Base-by-base conservation (phyloP, 2,113 vertebrate species). In the Hystrix cristata region DNA sequence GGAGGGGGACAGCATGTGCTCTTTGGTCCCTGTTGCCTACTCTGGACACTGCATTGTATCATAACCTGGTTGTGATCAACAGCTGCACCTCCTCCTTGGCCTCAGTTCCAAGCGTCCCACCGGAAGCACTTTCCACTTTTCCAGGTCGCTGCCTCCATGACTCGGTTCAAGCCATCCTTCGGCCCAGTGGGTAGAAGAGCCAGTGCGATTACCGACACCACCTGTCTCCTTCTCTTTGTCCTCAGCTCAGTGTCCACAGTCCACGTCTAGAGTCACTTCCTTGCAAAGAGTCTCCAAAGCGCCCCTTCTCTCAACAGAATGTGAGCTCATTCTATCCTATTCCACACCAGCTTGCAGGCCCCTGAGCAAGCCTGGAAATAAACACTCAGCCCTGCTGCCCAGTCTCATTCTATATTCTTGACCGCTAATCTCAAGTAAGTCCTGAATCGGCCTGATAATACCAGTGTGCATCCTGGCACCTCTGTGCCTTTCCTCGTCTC, bases 331-430 rank as follows among this genome's bases (percentile, higher is more conserved):
- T 5, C 62, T 51, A 38, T 57, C n/a, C 34, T 19, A 5, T 5
- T 64, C 64, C 23, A 5, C 1, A 25, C 34, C 8, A 2, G 34
- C 2, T 8, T 2, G 5, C 55, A 67, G 65, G 51, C 18, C 0
- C 0, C 12, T 57, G 62, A 25, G 25, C 12, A n/a, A 34, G 69
- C 55, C 64, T 34, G 11, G 25, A 88, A 31, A 48, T 69, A 71
- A 59, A 15, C 34, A 43, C 2, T 46, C 27, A 23, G 0, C 0
- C 19, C 13, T 7, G 14, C 4, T 14, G 87, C 18, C 46, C 31
- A 0, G 16, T 38, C 34, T 84, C n/a, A 7, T 19, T 60, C 31
- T 38, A 4, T 18, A 1, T 19, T 38, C 14, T 81, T 34, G 43
- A 85, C 46, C 23, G 15, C 67, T 8, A 1, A 62, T 27, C 59